Base-by-base conservation (phyloP, 2,113 vertebrate species). In the Nettapus auritus region DNA sequence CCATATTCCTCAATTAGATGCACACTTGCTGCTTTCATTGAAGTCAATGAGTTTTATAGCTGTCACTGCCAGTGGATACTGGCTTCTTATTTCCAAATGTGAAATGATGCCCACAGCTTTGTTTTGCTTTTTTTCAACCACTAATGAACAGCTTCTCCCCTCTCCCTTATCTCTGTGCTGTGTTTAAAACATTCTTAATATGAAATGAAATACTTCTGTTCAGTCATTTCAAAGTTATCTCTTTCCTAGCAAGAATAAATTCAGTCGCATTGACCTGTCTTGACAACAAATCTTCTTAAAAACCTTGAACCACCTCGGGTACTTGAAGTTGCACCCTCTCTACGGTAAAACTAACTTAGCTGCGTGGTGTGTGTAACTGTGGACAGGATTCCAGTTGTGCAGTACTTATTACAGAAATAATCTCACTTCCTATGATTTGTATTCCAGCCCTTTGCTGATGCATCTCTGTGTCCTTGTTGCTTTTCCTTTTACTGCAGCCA, bases 401-500 rank as follows among this genome's bases (percentile, higher is more conserved):
- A 69, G 75, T 26, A 82, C 90, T 87, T 97, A 85, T 42, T 93
- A 74, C 63, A 96, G 83, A 87, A 89, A 85, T 92, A 52, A 46
- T 80, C 75, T 90, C 64, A 23, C 90, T 92, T 93, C 57, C 59
- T 87, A 4, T 94, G 96, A 97, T 89, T 97, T 86, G 11, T 94
- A 64, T 97, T 95, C 82, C 71, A 88, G 94, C 92, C 89, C 86
- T 97, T 96, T 96, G 86, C 56, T 94, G 96, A 96, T 93, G 87
- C 85, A 78, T 94, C 88, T 91, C 48, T 93, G 79, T 86, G 93
- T 83, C 88, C 96, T 92, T 96, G 90, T 16, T 95, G 81, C 83
- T 93, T 96, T 94, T 91, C 81, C 86, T 96, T 96, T 97, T 97
- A 91, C 70, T 93, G 83, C 90, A 93, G 88, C 90, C 56, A 46